Conservation (phyloP, 2,888 invertebrate species). For the Caenorhabditis uteleia region DNA sequence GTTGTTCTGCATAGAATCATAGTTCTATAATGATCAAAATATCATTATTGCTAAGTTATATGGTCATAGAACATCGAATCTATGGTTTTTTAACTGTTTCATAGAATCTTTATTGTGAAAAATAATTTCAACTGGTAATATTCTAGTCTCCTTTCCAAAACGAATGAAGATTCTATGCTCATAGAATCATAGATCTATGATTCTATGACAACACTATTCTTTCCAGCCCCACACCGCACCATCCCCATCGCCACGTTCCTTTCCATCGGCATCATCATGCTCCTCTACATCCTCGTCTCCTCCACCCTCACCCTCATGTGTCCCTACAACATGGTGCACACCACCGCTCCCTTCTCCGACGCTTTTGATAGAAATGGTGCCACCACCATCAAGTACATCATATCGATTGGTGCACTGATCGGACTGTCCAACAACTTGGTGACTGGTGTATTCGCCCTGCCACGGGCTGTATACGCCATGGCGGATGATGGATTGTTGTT, state of each 20-base stretch:
- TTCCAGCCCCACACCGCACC: constrained; percentile 31
- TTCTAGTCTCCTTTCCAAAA: no score
- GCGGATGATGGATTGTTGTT: constrained; percentile 53
- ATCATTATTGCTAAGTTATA: no score
- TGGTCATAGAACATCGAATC: no score
- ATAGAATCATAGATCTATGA: no score
- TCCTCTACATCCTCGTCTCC: constrained; percentile 37
- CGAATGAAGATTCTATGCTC: no score
- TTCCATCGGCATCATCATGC: constrained; percentile 27
- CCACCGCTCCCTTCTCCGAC: constrained; percentile 39
- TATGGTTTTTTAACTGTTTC: no score
- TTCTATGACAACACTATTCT: no score
- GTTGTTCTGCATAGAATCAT: no score
- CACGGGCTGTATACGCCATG: constrained; percentile 52
- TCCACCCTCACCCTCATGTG: constrained; percentile 40
- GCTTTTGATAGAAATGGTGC: constrained; percentile 41
- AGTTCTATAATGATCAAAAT: no score
- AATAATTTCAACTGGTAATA: no score
- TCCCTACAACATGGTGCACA: constrained; percentile 37
- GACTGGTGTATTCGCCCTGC: constrained; percentile 46
- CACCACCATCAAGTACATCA: constrained; percentile 18
- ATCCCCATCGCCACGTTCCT: constrained; percentile 42
- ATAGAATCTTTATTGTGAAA: no score
- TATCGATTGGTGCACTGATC: constrained; percentile 39
- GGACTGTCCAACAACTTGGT: constrained; percentile 42